Percentiles rank a stretch among this genome's conserved stretches.
Conservation (phyloP, 2,888 invertebrate species). For the Ichneumon xanthorius region DNA sequence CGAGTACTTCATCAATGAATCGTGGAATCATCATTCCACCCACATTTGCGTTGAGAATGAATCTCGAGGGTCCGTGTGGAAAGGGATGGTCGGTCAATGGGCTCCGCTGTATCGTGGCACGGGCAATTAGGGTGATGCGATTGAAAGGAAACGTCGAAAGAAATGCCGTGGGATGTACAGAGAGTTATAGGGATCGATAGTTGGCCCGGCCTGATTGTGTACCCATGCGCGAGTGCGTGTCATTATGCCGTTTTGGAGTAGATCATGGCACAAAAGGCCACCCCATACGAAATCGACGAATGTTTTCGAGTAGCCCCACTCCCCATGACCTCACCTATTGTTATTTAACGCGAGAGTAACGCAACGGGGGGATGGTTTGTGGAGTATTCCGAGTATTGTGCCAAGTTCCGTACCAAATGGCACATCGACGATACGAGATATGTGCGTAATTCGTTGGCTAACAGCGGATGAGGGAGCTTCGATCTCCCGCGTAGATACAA, state of each 20-base stretch:
- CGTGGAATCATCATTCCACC: slow-evolving; percentile 16
- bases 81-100: slow-evolving; percentile 29
- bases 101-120: slow-evolving; percentile 16
- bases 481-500: background rate
- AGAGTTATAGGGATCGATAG: slow-evolving; percentile 34
- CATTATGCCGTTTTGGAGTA: slow-evolving; percentile 58
- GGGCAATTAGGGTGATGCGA: slow-evolving; percentile 53
- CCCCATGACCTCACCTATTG: slow-evolving; percentile 41
- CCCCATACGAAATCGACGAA: slow-evolving; percentile 48
- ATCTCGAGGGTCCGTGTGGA: slow-evolving; percentile 28
- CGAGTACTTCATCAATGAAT: slow-evolving; percentile 15
- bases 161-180: slow-evolving; percentile 43
- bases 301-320: slow-evolving; percentile 54
- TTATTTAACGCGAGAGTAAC: slow-evolving; percentile 56
- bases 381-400: slow-evolving; percentile 14
- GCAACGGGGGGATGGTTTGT: background rate
- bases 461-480: slow-evolving; percentile 7
- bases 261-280: slow-evolving; percentile 55
- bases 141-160: slow-evolving; percentile 59
- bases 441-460: slow-evolving; percentile 4
- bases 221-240: slow-evolving; percentile 46
- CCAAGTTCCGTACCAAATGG: slow-evolving; percentile 17
- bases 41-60: slow-evolving; percentile 13
- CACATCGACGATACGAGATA: slow-evolving; percentile 17
- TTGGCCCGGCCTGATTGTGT: slow-evolving; percentile 39